Conservation (phyloP, 2,888 invertebrate species). For the Itoplectis maculator region DNA sequence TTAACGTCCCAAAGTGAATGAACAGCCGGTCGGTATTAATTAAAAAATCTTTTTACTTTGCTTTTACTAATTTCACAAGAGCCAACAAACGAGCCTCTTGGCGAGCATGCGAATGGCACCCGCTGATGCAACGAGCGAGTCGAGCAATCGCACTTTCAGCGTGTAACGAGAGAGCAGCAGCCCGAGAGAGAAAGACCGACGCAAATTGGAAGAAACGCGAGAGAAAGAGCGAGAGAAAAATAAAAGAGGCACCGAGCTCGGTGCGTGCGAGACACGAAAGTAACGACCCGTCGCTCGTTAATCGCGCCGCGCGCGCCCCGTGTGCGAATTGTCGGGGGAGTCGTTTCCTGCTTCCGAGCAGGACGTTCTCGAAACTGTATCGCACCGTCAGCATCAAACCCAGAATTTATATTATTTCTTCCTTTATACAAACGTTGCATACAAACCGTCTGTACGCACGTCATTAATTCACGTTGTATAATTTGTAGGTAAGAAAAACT, state of each 20-base stretch:
- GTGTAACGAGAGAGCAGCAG: conserved; percentile 27
- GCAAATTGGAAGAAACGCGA: background rate
- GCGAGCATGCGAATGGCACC: conserved; percentile 21
- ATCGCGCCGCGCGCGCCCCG: conserved; percentile 18
- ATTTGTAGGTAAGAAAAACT: background rate
- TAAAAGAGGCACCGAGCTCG: conserved; percentile 21
- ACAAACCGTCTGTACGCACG: background rate
- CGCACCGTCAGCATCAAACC: background rate
- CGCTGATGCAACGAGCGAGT: conserved; percentile 58
- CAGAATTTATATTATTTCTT: conserved; percentile 2
- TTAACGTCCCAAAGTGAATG: too few species aligned
- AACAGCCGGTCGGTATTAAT: background rate
- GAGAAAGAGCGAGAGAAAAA: conserved; percentile 4
- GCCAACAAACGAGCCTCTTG: background rate
- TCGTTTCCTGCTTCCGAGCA: conserved; percentile 51
- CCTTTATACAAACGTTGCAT: background rate
- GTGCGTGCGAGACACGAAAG: conserved; percentile 56
- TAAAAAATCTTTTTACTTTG: background rate
- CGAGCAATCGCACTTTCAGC: conserved; percentile 64
- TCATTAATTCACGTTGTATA: background rate
- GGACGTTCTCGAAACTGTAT: conserved; percentile 35
- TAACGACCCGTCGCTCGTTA: conserved; percentile 52
- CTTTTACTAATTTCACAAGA: conserved; percentile 6
- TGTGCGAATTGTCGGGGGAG: conserved; percentile 55
- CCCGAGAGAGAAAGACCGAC: background rate